phyloP scores from a whole-genome alignment of 2,888 invertebrate genomes.

The Bugulina stolonifera region DNA sequence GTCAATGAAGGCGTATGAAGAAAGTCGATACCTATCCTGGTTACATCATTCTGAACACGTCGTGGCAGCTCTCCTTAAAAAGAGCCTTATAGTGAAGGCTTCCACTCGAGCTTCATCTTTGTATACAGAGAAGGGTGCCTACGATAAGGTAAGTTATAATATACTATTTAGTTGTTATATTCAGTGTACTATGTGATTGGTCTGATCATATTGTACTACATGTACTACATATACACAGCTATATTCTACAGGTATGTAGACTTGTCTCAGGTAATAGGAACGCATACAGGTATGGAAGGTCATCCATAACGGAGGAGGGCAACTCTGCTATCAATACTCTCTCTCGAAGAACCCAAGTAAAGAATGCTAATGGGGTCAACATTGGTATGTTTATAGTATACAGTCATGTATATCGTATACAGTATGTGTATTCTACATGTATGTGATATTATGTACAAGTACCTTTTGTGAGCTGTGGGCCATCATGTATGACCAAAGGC shows the following conservation, averaged over 20 bases:
- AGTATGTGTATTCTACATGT: no score
- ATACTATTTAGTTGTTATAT: not conserved
- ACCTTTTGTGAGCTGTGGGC: not conserved
- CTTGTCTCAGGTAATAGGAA: slow-evolving; percentile 24
- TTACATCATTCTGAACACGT: slow-evolving; percentile 4
- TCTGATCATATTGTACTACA: no score
- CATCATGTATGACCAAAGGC: not conserved
- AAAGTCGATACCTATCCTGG: slow-evolving; percentile 6
- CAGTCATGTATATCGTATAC: no score
- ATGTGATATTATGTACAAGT: no score
- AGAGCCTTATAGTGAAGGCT: slow-evolving; percentile 18
- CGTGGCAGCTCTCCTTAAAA: not conserved
- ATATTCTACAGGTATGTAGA: not conserved
- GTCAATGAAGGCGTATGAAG: slow-evolving; percentile 10
- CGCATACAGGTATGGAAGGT: not conserved
- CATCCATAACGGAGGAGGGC: not conserved
- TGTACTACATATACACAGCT: not conserved
- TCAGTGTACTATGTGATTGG: no score
- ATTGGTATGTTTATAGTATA: no score
- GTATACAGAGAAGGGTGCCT: slow-evolving; percentile 14
- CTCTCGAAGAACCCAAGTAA: not conserved
- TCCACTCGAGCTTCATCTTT: not conserved
- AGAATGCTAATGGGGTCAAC: not conserved
- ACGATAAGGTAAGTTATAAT: not conserved
- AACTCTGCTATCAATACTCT: not conserved